Evolutionary conservation across 2,888 invertebrate genomes (phyloP), one percentile per base, ranked within the genome.

Genomic region (Noctua janthina): DNA sequence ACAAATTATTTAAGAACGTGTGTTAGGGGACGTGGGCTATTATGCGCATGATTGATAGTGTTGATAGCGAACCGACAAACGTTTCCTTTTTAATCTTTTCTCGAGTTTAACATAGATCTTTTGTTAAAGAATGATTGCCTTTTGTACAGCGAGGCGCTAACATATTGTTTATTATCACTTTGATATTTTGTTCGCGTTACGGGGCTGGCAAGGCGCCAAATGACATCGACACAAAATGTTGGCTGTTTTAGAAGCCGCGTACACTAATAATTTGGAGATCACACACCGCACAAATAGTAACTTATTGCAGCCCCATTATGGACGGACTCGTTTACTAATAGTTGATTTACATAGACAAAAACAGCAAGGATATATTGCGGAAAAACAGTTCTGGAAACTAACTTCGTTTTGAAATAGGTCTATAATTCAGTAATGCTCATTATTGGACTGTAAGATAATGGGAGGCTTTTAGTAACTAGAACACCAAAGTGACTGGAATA

Each of bases 1-100:
- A 97, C 96, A 97, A 97, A 97, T 97, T 96, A 96, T 96, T 96
- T 95, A 95, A 95, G 96, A 93, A 96, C 96, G 96, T 96, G 96
- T 95, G 94, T 94, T 91, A 94, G 94, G 94, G 94, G 94, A 95
- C 95, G 94, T 93, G 94, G 91, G 94, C 94, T 93, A 95, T 96
- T 96, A 95, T 96, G 92, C 91, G 91, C 89, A 92, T 96, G 96
- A 97, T 97, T 95, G 96, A 97, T 96, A 93, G 95, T 92, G 92
- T 91, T 94, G 93, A 95, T 95, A 94, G 93, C 92, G 92, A 89
- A 83, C 91, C 93, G 92, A 93, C 94, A 94, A 94, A 94, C 92
- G 93, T 90, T 92, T 91, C 91, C 90, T 93, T 94, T 93, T 93
- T 94, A 94, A 94, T 94, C 91, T 94, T 93, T 93, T 89, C 89